These are phyloP conservation scores for Fregetta grallaria DNA, from an alignment of 2,113 vertebrate species.

Conservation along the genomic window DNA sequence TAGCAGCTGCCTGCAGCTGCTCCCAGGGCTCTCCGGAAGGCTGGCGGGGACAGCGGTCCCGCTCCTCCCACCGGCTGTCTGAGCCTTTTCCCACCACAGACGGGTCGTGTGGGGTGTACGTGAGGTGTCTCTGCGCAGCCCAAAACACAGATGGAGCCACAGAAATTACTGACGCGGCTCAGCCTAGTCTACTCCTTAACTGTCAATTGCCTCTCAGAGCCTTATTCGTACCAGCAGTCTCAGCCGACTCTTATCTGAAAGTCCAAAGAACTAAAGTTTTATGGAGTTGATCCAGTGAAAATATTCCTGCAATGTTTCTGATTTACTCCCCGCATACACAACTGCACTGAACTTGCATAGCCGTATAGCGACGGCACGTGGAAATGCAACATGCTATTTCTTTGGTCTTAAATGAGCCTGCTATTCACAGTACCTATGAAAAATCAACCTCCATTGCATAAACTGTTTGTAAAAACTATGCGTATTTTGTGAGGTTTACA, in stretches of 20 bases:
- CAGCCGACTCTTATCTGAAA: background rate
- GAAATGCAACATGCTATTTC: background rate
- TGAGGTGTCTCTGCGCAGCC: background rate
- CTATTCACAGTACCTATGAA: background rate
- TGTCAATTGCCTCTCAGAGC: background rate
- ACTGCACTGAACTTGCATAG: background rate
- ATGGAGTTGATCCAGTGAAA: background rate
- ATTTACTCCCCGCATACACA: background rate
- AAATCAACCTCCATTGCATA: background rate
- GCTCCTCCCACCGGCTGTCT: background rate
- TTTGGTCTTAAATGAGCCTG: background rate
- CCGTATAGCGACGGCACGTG: fast-evolving
- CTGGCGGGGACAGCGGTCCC: background rate
- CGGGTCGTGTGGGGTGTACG: too few species aligned
- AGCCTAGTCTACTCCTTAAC: background rate
- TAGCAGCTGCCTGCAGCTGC: background rate
- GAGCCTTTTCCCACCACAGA: background rate
- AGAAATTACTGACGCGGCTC: background rate
- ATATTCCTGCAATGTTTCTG: background rate
- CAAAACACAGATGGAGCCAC: background rate
- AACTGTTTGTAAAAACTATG: background rate
- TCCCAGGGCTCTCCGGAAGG: background rate
- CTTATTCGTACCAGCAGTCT: background rate
- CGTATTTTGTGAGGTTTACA: background rate
- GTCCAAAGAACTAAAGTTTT: background rate